phyloP scores from a whole-genome alignment of 2,113 vertebrate species.

The Malurus elegans region DNA sequence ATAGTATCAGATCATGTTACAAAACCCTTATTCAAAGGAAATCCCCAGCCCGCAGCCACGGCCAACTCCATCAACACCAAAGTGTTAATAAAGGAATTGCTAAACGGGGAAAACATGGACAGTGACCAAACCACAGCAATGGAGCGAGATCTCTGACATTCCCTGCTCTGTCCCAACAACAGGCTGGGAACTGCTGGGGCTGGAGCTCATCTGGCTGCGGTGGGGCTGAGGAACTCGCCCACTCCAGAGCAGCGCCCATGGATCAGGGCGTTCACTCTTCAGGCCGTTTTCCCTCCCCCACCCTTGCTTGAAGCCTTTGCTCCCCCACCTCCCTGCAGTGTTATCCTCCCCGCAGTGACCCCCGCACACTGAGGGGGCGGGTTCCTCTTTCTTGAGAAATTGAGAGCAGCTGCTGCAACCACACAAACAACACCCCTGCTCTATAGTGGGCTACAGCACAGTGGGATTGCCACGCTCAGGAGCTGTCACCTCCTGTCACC shows the following conservation, averaged over 20 bases:
- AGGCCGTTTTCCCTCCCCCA: neutral
- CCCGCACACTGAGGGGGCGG: neutral
- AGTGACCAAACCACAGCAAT: neutral
- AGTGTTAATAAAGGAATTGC: neutral
- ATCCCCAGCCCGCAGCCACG: neutral
- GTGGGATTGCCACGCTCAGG: neutral
- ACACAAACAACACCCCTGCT: neutral
- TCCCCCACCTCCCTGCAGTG: neutral
- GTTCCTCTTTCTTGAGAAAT: neutral
- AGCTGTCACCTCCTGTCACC: neutral
- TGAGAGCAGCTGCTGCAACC: neutral
- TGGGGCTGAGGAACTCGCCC: neutral
- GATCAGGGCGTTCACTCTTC: neutral
- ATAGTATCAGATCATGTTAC: constrained; percentile 13
- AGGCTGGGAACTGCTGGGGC: neutral
- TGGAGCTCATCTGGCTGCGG: neutral
- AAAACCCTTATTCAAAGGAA: neutral
- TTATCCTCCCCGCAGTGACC: neutral
- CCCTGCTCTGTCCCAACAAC: neutral
- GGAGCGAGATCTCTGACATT: rapidly evolving
- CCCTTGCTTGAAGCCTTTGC: neutral
- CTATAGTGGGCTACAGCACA: rapidly evolving
- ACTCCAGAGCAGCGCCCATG: neutral
- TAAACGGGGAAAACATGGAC: rapidly evolving
- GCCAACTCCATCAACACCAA: neutral